These are phyloP conservation scores for Antrozous pallidus DNA, from an alignment of 2,797 vertebrate species.

Conservation along the genomic window DNA sequence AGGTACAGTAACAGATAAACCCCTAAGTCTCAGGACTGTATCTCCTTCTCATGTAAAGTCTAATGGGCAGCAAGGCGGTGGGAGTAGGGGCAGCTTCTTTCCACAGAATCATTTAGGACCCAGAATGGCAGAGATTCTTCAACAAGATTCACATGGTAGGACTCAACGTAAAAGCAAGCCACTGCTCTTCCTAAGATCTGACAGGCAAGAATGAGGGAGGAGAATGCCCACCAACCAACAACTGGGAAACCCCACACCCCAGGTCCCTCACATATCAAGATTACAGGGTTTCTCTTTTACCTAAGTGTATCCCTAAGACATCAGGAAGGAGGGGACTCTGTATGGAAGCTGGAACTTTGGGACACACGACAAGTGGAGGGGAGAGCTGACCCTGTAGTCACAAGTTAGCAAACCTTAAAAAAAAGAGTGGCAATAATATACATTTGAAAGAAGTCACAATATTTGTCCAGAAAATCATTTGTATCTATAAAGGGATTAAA, in stretches of 20 bases:
- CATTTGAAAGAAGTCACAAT: background rate
- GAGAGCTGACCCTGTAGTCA: background rate
- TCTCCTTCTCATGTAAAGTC: background rate
- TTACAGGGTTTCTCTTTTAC: background rate
- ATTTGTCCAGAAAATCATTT: conserved; percentile 30
- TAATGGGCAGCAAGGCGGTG: background rate
- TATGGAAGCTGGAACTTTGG: background rate
- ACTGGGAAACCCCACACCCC: background rate
- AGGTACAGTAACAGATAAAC: background rate
- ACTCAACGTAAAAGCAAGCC: background rate
- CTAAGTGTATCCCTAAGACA: background rate
- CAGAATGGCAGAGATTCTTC: background rate
- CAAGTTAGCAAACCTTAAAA: background rate
- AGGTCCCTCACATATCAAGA: background rate
- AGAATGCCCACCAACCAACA: background rate
- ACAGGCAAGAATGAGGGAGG: background rate
- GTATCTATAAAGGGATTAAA: background rate
- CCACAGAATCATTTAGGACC: background rate
- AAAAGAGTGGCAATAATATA: background rate
- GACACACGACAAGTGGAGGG: background rate
- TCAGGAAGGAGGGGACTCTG: background rate
- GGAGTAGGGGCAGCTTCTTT: background rate
- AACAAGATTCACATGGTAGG: background rate
- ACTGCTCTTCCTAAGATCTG: background rate
- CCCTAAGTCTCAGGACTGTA: background rate